Base-by-base conservation (phyloP, 2,888 invertebrate species). In the Catotricha subobsoleta region DNA sequence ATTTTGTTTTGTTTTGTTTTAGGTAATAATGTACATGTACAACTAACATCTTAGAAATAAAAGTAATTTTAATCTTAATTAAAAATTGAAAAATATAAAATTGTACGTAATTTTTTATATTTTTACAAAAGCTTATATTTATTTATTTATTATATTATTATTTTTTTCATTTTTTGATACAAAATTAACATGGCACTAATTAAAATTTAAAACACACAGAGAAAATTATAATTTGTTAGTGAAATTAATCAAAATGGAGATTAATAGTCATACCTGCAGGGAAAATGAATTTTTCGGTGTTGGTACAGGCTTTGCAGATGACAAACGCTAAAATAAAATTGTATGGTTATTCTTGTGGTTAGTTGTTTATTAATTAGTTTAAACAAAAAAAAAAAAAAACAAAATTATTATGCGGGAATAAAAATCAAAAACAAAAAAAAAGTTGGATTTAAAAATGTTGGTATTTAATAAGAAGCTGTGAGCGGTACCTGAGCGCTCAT, bases 401-500 rank as follows among this genome's bases (percentile, higher is more conserved):
- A 36, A 28, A 35, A 29, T 18, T 12, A 13, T 21, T 8, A 28
- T 30, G 31, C 15, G 31, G 12, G 20, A 41, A 19, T 12, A 7
- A 29, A 19, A 15, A 30, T 16, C 5, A 15, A 30, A 15, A 19
- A n/a, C 13, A 29, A 19, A 15, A 30, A 30, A 15, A 15, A 30
- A 15, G 6, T 19, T 34, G 34, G 20, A 21, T 34, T 20, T 20
- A 31, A 19, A 20, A 34, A 28, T n/a, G 25, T n/a, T n/a, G n/a
- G n/a, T n/a, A n/a, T n/a, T n/a, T 34, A 34, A 21, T 19, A 21
- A 21, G 40, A 8, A 28, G 39, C 34, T 6, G 40, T 36, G 40
- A 43, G 40, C 27, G 45, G 41, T 47, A 48, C 48, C 48, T 48
- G 55, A 46, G 56, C 55, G 52, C 53, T 10, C 57, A 59, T 59